Percentiles rank a stretch among this genome's conserved stretches.
phyloP scores from a whole-genome alignment of 2,113 vertebrate genomes.

The Gasterosteus nipponicus region DNA sequence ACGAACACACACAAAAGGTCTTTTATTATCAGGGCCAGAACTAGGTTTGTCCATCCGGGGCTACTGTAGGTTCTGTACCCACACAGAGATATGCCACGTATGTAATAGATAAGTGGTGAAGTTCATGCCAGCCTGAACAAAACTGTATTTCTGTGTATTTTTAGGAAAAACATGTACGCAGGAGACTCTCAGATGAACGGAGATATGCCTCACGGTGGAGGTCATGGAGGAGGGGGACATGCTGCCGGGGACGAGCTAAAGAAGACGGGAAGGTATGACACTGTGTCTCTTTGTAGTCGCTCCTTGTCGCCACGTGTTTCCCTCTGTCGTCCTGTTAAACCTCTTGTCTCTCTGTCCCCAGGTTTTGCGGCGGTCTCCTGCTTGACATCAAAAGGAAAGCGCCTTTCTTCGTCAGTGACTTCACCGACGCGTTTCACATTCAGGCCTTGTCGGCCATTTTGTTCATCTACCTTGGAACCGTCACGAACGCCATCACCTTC shows the following conservation, averaged over 20 bases:
- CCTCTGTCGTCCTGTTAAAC: no score
- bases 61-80: neutral
- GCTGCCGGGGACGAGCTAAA: constrained; percentile 88
- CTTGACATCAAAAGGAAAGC: constrained; percentile 96
- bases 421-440: constrained; percentile 94
- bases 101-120: neutral
- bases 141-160: constrained; percentile 37
- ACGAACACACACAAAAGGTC: neutral
- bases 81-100: neutral
- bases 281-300: no score
- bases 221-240: constrained; percentile 89
- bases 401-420: constrained; percentile 94
- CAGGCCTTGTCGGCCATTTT: constrained; percentile 95
- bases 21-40: neutral
- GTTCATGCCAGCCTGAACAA: neutral
- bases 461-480: constrained; percentile 98
- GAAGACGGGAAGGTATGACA: constrained; percentile 88
- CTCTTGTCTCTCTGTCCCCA: constrained; percentile 55
- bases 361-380: constrained; percentile 95
- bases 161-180: constrained; percentile 95
- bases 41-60: neutral
- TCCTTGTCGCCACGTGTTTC: no score
- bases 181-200: constrained; percentile 97
- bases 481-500: constrained; percentile 98
- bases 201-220: constrained; percentile 88